These are phyloP conservation scores for Drosophila monieri DNA, from an alignment of 2,888 invertebrate species.

Conservation along the genomic window DNA sequence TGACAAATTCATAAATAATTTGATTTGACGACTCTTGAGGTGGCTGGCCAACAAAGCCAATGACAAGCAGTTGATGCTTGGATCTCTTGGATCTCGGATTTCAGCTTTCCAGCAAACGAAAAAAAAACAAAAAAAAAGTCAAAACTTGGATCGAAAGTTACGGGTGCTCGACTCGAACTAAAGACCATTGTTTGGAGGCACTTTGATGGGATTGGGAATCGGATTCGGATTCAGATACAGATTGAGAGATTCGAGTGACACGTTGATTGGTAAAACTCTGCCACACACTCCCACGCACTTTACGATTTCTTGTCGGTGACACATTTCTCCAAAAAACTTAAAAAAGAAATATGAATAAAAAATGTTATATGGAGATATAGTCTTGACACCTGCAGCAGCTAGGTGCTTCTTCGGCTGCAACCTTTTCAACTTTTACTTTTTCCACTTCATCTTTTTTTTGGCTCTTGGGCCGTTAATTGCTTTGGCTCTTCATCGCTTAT, in stretches of 20 bases:
- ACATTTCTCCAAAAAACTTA: conserved; percentile 23
- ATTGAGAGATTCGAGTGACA: conserved; percentile 24
- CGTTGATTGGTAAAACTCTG: conserved; percentile 47
- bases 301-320: conserved; percentile 21
- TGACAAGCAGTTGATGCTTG: conserved; percentile 1
- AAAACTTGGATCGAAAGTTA: conserved; percentile 32
- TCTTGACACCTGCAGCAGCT: conserved; percentile 41
- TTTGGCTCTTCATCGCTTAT: conserved; percentile 38
- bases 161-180: conserved; percentile 30
- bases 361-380: conserved; percentile 2
- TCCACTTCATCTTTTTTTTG: conserved; percentile 12
- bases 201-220: conserved; percentile 2
- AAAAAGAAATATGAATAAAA: background rate
- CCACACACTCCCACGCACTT: conserved; percentile 30
- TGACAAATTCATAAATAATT: conserved; percentile 48
- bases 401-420: conserved; percentile 7
- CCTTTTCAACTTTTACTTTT: conserved; percentile 58
- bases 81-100: conserved; percentile 12
- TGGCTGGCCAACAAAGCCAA: conserved; percentile 31
- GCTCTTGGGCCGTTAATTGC: background rate
- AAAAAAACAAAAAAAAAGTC: background rate
- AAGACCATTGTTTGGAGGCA: conserved; percentile 13
- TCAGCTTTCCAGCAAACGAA: conserved; percentile 22
- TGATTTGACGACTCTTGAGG: conserved; percentile 38
- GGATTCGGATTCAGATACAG: no score